Percentiles rank a stretch among this genome's conserved stretches.
Evolutionary conservation across 2,113 vertebrate genomes (phyloP).

Genomic region (Nyctereutes procyonoides): DNA sequence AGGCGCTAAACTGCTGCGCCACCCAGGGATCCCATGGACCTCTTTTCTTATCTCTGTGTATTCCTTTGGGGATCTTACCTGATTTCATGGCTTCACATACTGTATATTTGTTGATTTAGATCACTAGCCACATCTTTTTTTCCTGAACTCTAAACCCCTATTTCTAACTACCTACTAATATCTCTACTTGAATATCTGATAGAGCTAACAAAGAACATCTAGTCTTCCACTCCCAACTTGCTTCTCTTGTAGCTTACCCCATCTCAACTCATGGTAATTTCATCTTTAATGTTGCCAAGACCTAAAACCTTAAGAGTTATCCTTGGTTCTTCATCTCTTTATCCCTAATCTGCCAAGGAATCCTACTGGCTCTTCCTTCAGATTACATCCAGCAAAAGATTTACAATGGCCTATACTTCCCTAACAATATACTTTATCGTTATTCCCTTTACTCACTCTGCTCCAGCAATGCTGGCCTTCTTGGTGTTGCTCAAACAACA

Average conservation of each 20-base stretch:
- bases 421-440: not conserved
- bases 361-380: not conserved
- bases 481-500: not conserved
- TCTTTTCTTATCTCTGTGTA: not conserved
- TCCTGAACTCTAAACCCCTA: not conserved
- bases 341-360: not conserved
- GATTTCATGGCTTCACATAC: slow-evolving; percentile 19
- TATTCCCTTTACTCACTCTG: not conserved
- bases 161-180: not conserved
- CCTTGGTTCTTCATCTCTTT: slow-evolving; percentile 11
- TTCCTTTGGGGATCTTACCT: not conserved
- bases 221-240: slow-evolving; percentile 1
- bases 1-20: no score
- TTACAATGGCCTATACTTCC: not conserved
- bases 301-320: slow-evolving; percentile 23
- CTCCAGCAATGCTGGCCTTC: not conserved
- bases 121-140: slow-evolving; percentile 27
- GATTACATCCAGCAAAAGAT: not conserved
- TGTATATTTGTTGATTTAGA: not conserved
- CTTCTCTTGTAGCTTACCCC: not conserved
- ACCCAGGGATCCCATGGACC: no score
- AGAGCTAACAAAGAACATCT: not conserved
- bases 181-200: slow-evolving; percentile 18
- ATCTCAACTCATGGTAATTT: not conserved
- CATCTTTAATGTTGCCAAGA: slow-evolving; percentile 1